Percentiles rank a stretch among this genome's conserved stretches.
Evolutionary conservation across 2,113 vertebrate genomes (phyloP).

Genomic region (Micronycteris hirsuta): DNA sequence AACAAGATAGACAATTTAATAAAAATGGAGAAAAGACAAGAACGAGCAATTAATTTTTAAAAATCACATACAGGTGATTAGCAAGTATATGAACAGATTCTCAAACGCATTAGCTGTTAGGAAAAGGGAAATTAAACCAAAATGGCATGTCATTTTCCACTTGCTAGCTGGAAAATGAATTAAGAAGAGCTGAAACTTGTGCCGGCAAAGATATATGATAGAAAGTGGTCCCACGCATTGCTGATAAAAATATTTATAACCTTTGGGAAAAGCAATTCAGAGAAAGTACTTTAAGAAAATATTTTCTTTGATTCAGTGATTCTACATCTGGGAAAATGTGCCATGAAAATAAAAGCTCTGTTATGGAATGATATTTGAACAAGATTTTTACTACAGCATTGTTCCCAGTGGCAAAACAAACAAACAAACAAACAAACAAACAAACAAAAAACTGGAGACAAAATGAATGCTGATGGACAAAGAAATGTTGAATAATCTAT

Average conservation of each 20-base stretch:
- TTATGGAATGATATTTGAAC: neutral
- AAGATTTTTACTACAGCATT: neutral
- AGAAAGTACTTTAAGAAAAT: neutral
- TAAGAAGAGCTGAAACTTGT: neutral
- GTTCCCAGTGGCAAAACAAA: neutral
- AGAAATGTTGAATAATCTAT: neutral
- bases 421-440: no score
- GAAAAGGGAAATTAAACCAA: neutral
- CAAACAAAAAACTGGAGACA: neutral
- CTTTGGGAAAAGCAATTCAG: neutral
- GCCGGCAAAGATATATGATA: neutral
- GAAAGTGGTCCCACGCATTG: neutral
- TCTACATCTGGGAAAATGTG: neutral
- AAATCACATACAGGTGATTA: neutral
- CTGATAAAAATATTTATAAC: neutral
- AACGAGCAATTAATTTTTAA: neutral
- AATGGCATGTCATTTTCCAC: neutral
- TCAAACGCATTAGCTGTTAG: neutral
- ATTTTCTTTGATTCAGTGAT: neutral
- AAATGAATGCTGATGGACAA: neutral
- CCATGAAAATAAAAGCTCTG: neutral
- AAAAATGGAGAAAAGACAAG: neutral
- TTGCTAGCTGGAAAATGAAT: neutral
- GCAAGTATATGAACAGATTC: neutral
- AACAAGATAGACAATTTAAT: neutral